Evolutionary conservation across 2,797 vertebrate genomes (phyloP).

Genomic region (Rhodeus uyekii): DNA sequence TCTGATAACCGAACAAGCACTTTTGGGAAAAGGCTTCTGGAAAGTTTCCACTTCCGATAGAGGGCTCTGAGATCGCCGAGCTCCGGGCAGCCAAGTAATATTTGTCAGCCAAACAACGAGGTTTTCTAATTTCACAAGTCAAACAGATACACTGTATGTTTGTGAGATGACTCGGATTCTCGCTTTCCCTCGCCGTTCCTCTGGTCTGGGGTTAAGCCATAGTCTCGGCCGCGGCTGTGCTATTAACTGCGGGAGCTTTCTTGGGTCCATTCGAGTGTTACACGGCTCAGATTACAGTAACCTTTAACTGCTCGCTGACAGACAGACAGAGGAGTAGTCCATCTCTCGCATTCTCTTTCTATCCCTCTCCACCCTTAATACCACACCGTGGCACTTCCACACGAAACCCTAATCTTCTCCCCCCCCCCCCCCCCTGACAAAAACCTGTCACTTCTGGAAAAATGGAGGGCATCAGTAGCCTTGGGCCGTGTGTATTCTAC

Average conservation of each 20-base stretch:
- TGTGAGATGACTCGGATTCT: conserved; percentile 15
- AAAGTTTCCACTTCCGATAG: conserved; percentile 70
- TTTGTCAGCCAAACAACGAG: conserved; percentile 54
- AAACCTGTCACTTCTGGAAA: conserved; percentile 57
- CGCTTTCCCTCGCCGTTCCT: neutral
- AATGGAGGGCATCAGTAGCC: conserved; percentile 47
- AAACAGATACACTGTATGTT: conserved; percentile 50
- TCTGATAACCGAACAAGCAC: conserved; percentile 66
- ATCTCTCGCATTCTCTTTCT: conserved; percentile 38
- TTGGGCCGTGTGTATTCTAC: conserved; percentile 34
- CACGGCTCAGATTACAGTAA: conserved; percentile 64
- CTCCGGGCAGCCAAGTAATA: conserved; percentile 51
- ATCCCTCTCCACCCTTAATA: conserved; percentile 50
- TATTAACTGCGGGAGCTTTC: conserved; percentile 61
- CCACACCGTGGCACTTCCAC: conserved; percentile 55
- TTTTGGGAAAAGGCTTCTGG: conserved; percentile 78
- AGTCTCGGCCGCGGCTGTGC: conserved; percentile 48
- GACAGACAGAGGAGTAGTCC: conserved; percentile 56
- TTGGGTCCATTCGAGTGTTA: conserved; percentile 61
- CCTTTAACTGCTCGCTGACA: conserved; percentile 64
- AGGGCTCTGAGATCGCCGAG: conserved; percentile 50
- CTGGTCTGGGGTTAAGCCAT: conserved; percentile 54
- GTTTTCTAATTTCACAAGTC: conserved; percentile 56
- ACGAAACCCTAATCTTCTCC: conserved; percentile 53
- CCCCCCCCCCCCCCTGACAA: conserved; percentile 39